Conservation (phyloP, 2,113 vertebrate species). For the Oryzias curvinotus region DNA sequence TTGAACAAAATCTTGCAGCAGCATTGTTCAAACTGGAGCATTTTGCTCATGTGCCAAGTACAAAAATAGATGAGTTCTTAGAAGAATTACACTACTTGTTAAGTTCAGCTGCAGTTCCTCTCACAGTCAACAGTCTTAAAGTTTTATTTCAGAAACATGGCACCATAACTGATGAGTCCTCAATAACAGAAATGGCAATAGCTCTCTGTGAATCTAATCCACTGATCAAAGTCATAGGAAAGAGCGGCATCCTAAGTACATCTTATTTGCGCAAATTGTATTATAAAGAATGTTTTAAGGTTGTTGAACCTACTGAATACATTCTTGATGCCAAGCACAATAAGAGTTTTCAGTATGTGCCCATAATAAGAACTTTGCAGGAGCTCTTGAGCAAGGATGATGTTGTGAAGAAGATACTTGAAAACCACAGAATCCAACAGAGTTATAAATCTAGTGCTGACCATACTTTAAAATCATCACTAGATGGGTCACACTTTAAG, state of each 20-base stretch:
- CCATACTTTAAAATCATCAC: conserved; percentile 9
- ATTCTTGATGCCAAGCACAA: conserved; percentile 41
- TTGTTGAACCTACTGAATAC: conserved; percentile 44
- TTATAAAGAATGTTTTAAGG: conserved; percentile 18
- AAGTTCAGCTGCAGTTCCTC: conserved; percentile 5
- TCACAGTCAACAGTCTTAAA: conserved; percentile 1
- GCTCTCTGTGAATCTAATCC: conserved; percentile 8
- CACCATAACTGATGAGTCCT: conserved; percentile 2
- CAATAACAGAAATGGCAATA: conserved; percentile 16
- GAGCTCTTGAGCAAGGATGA: conserved; percentile 27
- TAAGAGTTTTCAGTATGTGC: conserved; percentile 46
- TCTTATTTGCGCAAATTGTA: too few relatives aligned
- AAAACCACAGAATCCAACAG: conserved; percentile 24
- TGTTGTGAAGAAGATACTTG: conserved; percentile 26
- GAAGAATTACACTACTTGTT: conserved; percentile 19
- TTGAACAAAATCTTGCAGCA: conserved; percentile 20
- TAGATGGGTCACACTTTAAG: conserved; percentile 30
- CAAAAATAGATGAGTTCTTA: conserved; percentile 29
- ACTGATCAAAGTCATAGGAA: conserved; percentile 19
- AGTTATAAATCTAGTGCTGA: neutral
- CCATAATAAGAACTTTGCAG: conserved; percentile 33
- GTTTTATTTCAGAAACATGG: conserved; percentile 24
- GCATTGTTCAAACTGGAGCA: conserved; percentile 29
- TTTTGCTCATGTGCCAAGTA: conserved; percentile 38
- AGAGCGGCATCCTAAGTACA: conserved; percentile 19